These are phyloP conservation scores for Schizopygopsis pylzovi DNA, from an alignment of 2,797 vertebrate genomes.

Conservation along the genomic window DNA sequence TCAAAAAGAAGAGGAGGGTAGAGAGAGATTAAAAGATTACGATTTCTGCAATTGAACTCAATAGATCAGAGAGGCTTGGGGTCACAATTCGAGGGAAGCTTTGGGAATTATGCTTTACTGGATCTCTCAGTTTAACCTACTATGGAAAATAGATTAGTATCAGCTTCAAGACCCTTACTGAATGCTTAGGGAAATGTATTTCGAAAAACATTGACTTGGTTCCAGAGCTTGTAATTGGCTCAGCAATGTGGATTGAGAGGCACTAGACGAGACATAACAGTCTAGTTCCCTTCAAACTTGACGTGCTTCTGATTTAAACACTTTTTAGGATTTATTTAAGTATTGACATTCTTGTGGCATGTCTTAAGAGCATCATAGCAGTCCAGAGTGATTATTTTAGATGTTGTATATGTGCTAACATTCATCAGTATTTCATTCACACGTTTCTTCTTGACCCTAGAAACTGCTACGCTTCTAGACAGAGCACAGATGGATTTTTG, in stretches of 20 bases:
- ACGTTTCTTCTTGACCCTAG: not conserved
- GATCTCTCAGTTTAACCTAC: constrained; percentile 37
- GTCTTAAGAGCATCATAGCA: constrained; percentile 58
- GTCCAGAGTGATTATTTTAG: constrained; percentile 50
- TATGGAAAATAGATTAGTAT: constrained; percentile 45
- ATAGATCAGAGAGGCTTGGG: constrained; percentile 63
- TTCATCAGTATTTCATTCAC: not conserved
- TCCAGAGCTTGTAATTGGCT: constrained; percentile 51
- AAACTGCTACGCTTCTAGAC: not conserved
- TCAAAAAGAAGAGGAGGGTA: constrained; percentile 63
- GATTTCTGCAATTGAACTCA: constrained; percentile 72
- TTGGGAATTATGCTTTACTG: constrained; percentile 42
- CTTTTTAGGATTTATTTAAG: constrained; percentile 58
- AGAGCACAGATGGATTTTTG: constrained; percentile 24
- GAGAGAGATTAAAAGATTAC: constrained; percentile 79
- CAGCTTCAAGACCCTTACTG: constrained; percentile 60
- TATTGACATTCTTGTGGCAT: constrained; percentile 66
- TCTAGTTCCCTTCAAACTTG: constrained; percentile 57
- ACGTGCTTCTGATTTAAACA: constrained; percentile 56
- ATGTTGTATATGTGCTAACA: not conserved
- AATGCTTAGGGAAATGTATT: constrained; percentile 66
- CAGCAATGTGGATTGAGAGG: constrained; percentile 25
- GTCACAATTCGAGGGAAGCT: constrained; percentile 20
- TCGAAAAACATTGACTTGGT: constrained; percentile 64
- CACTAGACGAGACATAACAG: constrained; percentile 64